A percentile compares a stretch with the other conserved stretches of the same genome.
phyloP scores from a whole-genome alignment of 2,113 vertebrate species.

The Siniperca chuatsi region DNA sequence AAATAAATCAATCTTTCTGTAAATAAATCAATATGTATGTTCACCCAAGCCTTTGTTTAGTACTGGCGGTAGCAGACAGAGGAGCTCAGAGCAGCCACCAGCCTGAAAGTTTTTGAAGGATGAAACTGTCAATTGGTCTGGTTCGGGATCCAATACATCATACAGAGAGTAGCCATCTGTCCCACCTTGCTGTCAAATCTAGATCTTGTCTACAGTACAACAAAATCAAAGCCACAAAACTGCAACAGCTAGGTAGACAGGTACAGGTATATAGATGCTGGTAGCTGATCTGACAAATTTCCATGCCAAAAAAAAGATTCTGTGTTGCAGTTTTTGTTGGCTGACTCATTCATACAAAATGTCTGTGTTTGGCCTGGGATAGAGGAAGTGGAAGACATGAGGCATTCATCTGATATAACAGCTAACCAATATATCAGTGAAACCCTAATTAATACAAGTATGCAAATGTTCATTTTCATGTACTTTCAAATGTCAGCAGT shows the following conservation, averaged over 20 bases:
- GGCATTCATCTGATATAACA: background rate
- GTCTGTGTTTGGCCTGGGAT: background rate
- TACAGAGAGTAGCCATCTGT: constrained; percentile 11
- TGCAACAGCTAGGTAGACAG: background rate
- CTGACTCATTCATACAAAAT: background rate
- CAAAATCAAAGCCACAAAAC: constrained; percentile 10
- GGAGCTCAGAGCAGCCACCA: background rate
- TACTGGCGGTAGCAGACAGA: background rate
- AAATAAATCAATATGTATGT: background rate
- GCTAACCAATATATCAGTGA: background rate
- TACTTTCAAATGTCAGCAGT: background rate
- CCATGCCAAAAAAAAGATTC: background rate
- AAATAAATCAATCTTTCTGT: background rate
- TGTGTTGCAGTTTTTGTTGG: background rate
- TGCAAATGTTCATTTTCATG: constrained; percentile 22
- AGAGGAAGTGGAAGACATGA: background rate
- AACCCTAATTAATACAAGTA: background rate
- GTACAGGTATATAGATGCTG: constrained; percentile 1
- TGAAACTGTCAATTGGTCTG: constrained; percentile 19
- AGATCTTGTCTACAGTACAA: constrained; percentile 10
- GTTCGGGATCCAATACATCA: constrained; percentile 30
- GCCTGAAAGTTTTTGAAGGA: constrained; percentile 17
- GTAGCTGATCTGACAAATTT: background rate
- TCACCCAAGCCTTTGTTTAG: background rate
- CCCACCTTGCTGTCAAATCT: constrained; percentile 18